Evolutionary conservation across 1,140 invertebrate species (phyloP), one percentile per base, ranked within the genome.

Genomic region (Magallana angulata): DNA sequence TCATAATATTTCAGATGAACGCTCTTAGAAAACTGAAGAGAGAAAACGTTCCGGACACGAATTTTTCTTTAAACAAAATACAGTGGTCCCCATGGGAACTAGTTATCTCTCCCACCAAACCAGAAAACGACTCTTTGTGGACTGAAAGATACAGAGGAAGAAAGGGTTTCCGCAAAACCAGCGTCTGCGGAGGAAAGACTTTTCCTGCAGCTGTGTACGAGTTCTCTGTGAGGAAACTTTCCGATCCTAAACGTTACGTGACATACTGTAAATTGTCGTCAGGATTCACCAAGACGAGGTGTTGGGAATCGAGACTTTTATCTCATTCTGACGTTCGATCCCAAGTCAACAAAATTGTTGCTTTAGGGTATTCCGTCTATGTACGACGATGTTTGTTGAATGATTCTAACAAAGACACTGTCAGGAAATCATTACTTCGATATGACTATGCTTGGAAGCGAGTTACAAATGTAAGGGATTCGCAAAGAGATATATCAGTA

Each of bases 1-100:
- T 48, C 36, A 48, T 48, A 48, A 7, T 76, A 30, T 86, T 88
- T 4, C 82, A 87, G 85, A 36, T 82, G 9, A 12, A 59, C 4
- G 24, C 12, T 58, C 16, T 84, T 16, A 87, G 59, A 64, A 88
- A 86, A 82, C 1, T 24, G 24, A 24, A 24, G 24, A 24, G 24
- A 24, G 24, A 24, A 24, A 24, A 24, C 24, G 24, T 24, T 24
- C 24, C 24, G 24, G 24, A 24, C 24, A 64, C 88, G 16, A 87
- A 89, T 16, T 91, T 91, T 82, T 60, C 88, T 62, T 57, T 91
- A n/a, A 89, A 88, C 2, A 24, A 76, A 18, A 57, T 62, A 56
- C 82, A 83, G 57, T 91, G 90, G 90, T 86, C 87, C 57, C 56
- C 30, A n/a, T 91, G 90, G 90, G 56, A 88, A 36, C 16, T 90